Percentiles rank a stretch among this genome's conserved stretches.
Conservation (phyloP, 1,140 invertebrate genomes). For the Teleogryllus occipitalis region DNA sequence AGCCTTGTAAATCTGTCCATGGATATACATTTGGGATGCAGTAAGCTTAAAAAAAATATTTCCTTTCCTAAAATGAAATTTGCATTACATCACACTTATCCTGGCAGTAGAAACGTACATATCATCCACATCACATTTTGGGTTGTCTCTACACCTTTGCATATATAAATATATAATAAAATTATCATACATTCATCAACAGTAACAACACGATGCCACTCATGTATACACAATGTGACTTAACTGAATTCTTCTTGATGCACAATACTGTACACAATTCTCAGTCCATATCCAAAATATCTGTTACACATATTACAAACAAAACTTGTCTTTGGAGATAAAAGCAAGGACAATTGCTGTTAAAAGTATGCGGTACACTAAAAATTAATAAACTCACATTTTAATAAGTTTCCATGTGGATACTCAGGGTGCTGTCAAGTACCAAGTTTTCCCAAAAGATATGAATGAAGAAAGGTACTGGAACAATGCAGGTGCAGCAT, state of each 20-base stretch:
- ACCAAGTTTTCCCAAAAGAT: not conserved
- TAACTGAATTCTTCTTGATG: not conserved
- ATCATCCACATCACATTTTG: not conserved
- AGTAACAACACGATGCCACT: constrained; percentile 11
- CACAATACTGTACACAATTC: not conserved
- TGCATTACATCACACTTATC: not conserved
- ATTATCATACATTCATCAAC: constrained; percentile 17
- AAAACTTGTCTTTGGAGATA: not conserved
- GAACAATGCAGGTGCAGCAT: not conserved
- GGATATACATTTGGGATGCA: not conserved
- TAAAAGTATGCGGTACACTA: not conserved
- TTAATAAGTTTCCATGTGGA: not conserved
- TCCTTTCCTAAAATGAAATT: not conserved
- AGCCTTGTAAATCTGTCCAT: not conserved
- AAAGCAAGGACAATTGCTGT: not conserved
- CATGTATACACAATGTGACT: constrained; percentile 4
- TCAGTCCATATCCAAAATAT: not conserved
- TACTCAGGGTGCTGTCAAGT: not conserved
- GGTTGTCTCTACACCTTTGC: not conserved
- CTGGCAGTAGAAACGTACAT: not conserved
- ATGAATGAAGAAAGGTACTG: not conserved
- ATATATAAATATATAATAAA: constrained; percentile 16
- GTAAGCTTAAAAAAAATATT: constrained; percentile 12
- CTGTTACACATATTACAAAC: not conserved
- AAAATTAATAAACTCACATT: not conserved